Evolutionary conservation across 2,797 vertebrate species (phyloP), one percentile per base, ranked within the genome.

Genomic region (Eulemur mongoz): DNA sequence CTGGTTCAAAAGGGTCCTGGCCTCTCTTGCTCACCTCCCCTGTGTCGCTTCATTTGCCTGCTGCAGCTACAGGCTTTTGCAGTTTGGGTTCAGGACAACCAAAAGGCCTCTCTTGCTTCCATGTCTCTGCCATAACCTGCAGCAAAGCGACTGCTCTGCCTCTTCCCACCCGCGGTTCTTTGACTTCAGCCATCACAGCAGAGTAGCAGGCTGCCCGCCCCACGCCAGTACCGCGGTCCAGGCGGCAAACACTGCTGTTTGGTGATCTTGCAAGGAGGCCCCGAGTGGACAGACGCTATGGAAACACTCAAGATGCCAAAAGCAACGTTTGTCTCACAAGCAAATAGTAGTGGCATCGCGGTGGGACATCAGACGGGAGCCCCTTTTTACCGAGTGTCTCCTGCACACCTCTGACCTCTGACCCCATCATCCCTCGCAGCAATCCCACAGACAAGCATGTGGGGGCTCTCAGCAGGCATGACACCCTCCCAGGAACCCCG

Each of bases 241-340:
- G 43, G 30, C 17, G 23, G 86, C 87, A 45, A 75, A 76, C 12
- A 4, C 38, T 40, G 17, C 4, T 23, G 1, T 59, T 22, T 18
- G 59, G 73, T 10, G 30, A 45, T 54, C n/a, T 61, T 17, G 78
- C 40, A 14, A 61, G n/a, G 17, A 23, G 5, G 40, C 18, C n/a
- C 72, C 25, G 7, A 0, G 2, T 4, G 48, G 8, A 43, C 11
- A 38, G n/a, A 59, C 5, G 35, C 22, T 32, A 3, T 1, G 23
- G 61, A 79, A 52, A 70, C 23, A 15, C 48, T n/a, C 67, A 48
- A 14, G 83, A 11, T 48, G 65, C 25, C 0, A 2, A 50, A 72
- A 17, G 59, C 14, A 27, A 14, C 0, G 3, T 14, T 27, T 3
- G 3, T 14, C 4, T 17, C 9, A 0, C 0, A 0, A 15, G 25